A percentile compares a stretch with the other conserved stretches of the same genome.
Evolutionary conservation across 2,797 vertebrate species (phyloP).

Genomic region (Sciurus vulgaris): DNA sequence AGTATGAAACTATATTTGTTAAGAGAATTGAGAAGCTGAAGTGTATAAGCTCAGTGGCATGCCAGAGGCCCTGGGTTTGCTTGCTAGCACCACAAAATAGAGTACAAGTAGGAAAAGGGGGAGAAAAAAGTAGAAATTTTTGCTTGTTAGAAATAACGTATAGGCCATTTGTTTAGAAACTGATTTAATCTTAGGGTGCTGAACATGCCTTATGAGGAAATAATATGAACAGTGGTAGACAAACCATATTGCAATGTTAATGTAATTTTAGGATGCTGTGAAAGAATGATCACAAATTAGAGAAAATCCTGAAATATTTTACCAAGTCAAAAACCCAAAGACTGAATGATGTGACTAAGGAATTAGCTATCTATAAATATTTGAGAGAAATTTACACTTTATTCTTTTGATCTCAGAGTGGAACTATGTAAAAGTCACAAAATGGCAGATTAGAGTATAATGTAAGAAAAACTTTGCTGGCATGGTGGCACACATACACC

Average conservation of each 20-base stretch:
- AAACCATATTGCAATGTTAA: neutral
- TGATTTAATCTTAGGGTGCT: neutral
- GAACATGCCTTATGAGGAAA: slow-evolving; percentile 2
- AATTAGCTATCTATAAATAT: neutral
- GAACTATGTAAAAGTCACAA: neutral
- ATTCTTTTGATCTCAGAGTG: neutral
- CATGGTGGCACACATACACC: too few relatives aligned
- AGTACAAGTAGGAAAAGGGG: neutral
- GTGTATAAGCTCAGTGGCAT: too few relatives aligned
- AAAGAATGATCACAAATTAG: slow-evolving; percentile 22
- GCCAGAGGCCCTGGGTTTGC: neutral
- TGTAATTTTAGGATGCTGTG: neutral
- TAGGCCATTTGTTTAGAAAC: slow-evolving; percentile 1
- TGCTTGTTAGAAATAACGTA: slow-evolving; percentile 7
- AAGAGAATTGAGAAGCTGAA: neutral
- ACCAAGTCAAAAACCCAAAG: neutral
- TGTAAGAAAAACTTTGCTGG: neutral
- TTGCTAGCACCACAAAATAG: neutral
- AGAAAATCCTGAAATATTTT: slow-evolving; percentile 1
- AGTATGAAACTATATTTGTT: neutral
- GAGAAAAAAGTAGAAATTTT: slow-evolving; percentile 17
- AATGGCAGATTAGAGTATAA: neutral
- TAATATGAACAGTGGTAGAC: neutral
- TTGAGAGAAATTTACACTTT: neutral
- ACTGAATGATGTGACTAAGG: neutral